phyloP scores from a whole-genome alignment of 2,113 vertebrate species.

The Phrynosoma blainvillii region DNA sequence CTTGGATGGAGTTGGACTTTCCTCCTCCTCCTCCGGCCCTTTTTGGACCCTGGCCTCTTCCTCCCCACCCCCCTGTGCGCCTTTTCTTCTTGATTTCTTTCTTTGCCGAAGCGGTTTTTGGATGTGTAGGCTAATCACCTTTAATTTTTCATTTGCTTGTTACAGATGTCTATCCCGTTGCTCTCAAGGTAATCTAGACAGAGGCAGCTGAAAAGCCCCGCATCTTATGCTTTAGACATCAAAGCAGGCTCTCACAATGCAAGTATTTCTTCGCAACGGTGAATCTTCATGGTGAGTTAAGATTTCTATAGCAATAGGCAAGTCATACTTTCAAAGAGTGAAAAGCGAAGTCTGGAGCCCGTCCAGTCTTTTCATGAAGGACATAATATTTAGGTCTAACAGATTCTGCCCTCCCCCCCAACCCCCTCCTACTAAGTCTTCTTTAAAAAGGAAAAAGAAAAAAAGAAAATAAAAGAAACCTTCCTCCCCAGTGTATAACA shows the following conservation, averaged over 20 bases:
- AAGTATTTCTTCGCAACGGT: slow-evolving; percentile 96
- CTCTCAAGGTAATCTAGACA: slow-evolving; percentile 88
- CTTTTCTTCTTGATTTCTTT: slow-evolving; percentile 70
- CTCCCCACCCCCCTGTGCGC: not conserved
- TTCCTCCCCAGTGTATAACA: no score
- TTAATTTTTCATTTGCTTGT: slow-evolving; percentile 91
- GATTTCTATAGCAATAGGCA: slow-evolving; percentile 98
- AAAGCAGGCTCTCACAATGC: slow-evolving; percentile 93
- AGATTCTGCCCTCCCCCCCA: slow-evolving; percentile 67
- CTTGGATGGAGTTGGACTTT: slow-evolving; percentile 56
- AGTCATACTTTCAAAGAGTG: slow-evolving; percentile 98
- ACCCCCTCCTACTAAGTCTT: no score
- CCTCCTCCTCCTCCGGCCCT: slow-evolving; percentile 27
- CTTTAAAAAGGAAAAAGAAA: not conserved
- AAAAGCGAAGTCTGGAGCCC: slow-evolving; percentile 90
- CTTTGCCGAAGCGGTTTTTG: slow-evolving; percentile 67
- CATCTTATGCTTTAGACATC: slow-evolving; percentile 94
- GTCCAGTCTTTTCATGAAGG: slow-evolving; percentile 91
- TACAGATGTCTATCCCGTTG: slow-evolving; percentile 85
- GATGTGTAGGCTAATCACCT: slow-evolving; percentile 77
- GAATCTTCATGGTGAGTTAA: slow-evolving; percentile 99
- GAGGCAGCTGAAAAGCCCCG: slow-evolving; percentile 87
- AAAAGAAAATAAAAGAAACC: not conserved
- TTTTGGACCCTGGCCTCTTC: not conserved
- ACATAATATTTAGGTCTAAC: slow-evolving; percentile 96